These are phyloP conservation scores for Shargacucullia verbasci DNA, from an alignment of 2,888 invertebrate species.

Conservation along the genomic window DNA sequence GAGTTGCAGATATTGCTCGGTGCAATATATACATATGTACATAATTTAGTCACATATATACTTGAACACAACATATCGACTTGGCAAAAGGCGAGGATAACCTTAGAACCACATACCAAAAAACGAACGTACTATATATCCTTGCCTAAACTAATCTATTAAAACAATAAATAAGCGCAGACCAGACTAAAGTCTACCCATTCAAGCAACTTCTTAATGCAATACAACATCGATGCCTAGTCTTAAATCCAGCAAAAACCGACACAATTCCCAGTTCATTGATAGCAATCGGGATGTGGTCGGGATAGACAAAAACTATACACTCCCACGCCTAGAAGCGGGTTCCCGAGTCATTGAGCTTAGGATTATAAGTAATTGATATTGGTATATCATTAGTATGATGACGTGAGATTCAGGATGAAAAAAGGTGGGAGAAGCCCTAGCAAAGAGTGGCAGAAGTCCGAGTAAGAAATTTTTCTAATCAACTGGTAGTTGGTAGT, in stretches of 20 bases:
- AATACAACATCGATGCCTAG: constrained; percentile 6
- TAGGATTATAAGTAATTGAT: constrained; percentile 15
- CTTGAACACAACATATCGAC: too few species aligned
- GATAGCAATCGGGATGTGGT: constrained; percentile 51
- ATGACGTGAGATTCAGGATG: constrained; percentile 23
- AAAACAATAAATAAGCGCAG: background rate
- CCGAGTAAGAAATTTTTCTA: too few species aligned
- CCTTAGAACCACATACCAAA: too few species aligned
- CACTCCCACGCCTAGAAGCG: constrained; percentile 62
- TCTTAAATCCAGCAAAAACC: constrained; percentile 22
- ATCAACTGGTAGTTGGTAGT: too few species aligned
- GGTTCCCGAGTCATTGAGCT: constrained; percentile 48
- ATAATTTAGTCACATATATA: too few species aligned
- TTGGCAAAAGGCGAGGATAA: too few species aligned
- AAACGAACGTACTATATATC: too few species aligned
- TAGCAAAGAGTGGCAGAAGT: too few species aligned
- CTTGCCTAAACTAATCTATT: too few species aligned
- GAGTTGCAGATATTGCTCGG: too few species aligned
- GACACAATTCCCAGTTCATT: constrained; percentile 29
- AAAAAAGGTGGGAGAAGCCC: background rate
- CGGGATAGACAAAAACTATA: constrained; percentile 56
- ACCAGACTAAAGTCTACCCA: background rate
- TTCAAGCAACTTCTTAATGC: constrained; percentile 16
- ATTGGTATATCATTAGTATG: constrained; percentile 3
- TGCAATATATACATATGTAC: too few species aligned